Percentiles rank a stretch among this genome's conserved stretches.
Evolutionary conservation across 2,888 invertebrate genomes (phyloP).

Genomic region (Aspidiotus rigidus): DNA sequence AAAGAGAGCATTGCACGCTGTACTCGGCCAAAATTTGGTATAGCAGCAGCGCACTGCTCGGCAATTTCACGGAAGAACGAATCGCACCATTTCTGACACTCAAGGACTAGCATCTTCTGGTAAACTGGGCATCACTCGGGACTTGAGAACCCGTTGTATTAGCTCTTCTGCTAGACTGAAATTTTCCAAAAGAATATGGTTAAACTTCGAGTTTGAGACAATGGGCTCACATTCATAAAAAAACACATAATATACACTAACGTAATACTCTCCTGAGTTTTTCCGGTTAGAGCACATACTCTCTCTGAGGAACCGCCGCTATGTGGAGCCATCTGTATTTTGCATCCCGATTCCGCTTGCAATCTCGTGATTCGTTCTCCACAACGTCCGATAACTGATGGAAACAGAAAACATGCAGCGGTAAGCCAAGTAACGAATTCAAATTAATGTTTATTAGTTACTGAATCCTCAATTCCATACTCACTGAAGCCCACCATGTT

Average conservation of each 20-base stretch:
- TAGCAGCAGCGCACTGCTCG: neutral
- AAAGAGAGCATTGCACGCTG: too few species aligned
- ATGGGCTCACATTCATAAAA: neutral
- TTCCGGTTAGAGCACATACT: conserved; percentile 80
- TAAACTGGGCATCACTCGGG: neutral
- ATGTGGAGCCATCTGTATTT: conserved; percentile 93
- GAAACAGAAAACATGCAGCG: neutral
- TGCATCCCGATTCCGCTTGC: conserved; percentile 90
- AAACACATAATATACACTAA: neutral
- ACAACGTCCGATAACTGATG: conserved; percentile 89
- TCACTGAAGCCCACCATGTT: conserved; percentile 89
- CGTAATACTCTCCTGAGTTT: conserved; percentile 50
- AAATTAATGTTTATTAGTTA: too few species aligned
- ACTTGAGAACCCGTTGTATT: conserved; percentile 56
- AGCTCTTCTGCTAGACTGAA: conserved; percentile 68
- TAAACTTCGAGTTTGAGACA: neutral
- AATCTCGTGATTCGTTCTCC: conserved; percentile 92
- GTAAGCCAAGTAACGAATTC: neutral
- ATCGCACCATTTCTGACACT: conserved; percentile 15
- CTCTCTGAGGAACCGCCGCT: conserved; percentile 65
- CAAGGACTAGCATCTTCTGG: conserved; percentile 21
- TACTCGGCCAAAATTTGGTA: too few species aligned
- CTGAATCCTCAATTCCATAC: conserved; percentile 45
- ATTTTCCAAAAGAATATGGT: conserved; percentile 35
- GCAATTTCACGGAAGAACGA: conserved; percentile 3